phyloP scores from a whole-genome alignment of 1,140 invertebrate species.

The Coenobita brevimanus region DNA sequence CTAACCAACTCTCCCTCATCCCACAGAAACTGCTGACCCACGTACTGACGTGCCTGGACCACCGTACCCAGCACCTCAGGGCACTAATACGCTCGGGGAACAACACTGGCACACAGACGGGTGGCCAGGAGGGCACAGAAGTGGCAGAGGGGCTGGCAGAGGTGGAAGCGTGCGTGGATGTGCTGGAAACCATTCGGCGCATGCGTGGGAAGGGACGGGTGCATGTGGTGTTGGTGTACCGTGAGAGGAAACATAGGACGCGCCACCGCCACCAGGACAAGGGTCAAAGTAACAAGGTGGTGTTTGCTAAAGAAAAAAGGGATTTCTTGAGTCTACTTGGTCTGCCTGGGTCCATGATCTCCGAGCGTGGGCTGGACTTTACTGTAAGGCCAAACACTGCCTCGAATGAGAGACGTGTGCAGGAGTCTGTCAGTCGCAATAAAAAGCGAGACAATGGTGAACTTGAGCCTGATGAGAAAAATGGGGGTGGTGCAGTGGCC shows the following conservation, averaged over 20 bases:
- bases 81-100: too few species aligned
- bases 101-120: neutral
- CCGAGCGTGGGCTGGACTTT: slow-evolving; percentile 63
- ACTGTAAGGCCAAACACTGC: slow-evolving; percentile 61
- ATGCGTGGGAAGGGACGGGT: slow-evolving; percentile 50
- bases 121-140: neutral
- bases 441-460: slow-evolving; percentile 5
- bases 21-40: too few species aligned
- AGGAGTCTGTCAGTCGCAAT: slow-evolving; percentile 5
- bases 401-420: neutral
- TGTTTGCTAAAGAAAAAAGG: slow-evolving; percentile 65
- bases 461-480: slow-evolving; percentile 51
- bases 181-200: slow-evolving; percentile 52
- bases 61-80: too few species aligned
- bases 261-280: slow-evolving; percentile 67
- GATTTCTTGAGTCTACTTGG: slow-evolving; percentile 65
- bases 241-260: slow-evolving; percentile 58
- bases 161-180: slow-evolving; percentile 28
- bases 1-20: too few species aligned
- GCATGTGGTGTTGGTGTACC: slow-evolving; percentile 64
- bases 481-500: slow-evolving; percentile 20
- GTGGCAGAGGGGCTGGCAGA: neutral
- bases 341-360: slow-evolving; percentile 64
- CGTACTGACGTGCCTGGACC: too few species aligned
- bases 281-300: slow-evolving; percentile 65